Conservation (phyloP, 2,113 vertebrate genomes). For the Corythornis madagascariensis region DNA sequence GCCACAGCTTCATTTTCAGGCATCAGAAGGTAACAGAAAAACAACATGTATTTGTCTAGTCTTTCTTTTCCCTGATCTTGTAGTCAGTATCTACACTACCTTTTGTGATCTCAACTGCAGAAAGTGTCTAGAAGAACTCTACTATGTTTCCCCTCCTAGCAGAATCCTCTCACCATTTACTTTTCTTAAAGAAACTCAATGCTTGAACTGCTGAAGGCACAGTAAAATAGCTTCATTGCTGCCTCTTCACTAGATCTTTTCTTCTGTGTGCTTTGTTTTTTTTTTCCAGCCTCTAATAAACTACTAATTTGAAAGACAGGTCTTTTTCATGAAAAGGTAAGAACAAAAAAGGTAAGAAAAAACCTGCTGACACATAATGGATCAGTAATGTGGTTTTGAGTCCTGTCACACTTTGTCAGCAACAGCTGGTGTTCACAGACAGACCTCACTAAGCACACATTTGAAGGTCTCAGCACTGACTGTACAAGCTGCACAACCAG, state of each 20-base stretch:
- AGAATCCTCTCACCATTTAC: not conserved
- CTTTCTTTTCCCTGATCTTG: not conserved
- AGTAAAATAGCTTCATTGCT: not conserved
- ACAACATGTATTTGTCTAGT: not conserved
- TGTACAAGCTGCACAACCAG: not conserved
- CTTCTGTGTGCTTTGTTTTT: not conserved
- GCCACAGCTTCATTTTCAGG: not conserved
- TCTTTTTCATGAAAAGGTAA: not conserved
- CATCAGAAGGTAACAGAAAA: not conserved
- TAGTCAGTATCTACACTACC: not conserved
- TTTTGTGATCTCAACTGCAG: not conserved
- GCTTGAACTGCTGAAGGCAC: not conserved
- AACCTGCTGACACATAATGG: not conserved
- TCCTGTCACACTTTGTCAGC: not conserved
- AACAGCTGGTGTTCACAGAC: not conserved
- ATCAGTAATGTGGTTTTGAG: not conserved
- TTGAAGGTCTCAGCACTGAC: not conserved
- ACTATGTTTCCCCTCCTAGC: not conserved
- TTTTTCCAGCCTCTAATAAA: not conserved
- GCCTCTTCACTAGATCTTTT: not conserved
- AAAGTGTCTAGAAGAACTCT: not conserved
- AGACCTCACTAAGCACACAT: rapidly evolving
- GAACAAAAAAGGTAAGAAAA: too few species aligned
- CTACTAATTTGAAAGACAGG: not conserved
- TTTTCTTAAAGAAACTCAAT: not conserved